phyloP scores from a whole-genome alignment of 2,888 invertebrate genomes.

The Cordilura impudica region DNA sequence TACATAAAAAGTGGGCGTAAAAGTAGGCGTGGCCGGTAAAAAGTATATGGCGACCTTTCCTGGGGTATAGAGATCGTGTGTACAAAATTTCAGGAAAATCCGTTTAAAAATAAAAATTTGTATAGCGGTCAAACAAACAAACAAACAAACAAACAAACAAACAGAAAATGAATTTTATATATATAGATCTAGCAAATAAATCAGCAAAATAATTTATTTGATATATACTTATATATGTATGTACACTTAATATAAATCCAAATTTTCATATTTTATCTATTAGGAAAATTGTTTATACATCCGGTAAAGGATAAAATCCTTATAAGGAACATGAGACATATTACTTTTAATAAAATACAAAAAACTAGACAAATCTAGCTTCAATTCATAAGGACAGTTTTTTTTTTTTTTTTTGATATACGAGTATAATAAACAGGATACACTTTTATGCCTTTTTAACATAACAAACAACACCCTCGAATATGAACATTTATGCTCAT shows the following conservation, averaged over 20 bases:
- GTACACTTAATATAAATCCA: not conserved
- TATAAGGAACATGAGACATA: not conserved
- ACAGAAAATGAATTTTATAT: no score
- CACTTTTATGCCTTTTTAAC: constrained; percentile 47
- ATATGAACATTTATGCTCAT: constrained; percentile 12
- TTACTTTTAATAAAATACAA: not conserved
- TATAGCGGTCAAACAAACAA: no score
- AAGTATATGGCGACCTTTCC: no score
- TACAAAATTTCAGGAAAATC: no score
- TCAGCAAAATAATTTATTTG: no score
- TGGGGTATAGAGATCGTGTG: no score
- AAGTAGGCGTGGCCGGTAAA: no score
- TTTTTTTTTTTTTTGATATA: not conserved
- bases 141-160: no score
- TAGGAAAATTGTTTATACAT: not conserved
- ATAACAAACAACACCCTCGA: constrained; percentile 24
- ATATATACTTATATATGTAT: no score
- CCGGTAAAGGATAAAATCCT: not conserved
- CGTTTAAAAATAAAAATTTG: no score
- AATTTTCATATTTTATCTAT: not conserved
- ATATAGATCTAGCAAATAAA: no score
- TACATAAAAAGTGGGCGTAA: no score
- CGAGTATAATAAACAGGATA: constrained; percentile 44
- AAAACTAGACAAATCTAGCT: not conserved
- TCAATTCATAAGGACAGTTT: not conserved